Evolutionary conservation across 2,888 invertebrate genomes (phyloP).

Genomic region (Oxytorus armatus): DNA sequence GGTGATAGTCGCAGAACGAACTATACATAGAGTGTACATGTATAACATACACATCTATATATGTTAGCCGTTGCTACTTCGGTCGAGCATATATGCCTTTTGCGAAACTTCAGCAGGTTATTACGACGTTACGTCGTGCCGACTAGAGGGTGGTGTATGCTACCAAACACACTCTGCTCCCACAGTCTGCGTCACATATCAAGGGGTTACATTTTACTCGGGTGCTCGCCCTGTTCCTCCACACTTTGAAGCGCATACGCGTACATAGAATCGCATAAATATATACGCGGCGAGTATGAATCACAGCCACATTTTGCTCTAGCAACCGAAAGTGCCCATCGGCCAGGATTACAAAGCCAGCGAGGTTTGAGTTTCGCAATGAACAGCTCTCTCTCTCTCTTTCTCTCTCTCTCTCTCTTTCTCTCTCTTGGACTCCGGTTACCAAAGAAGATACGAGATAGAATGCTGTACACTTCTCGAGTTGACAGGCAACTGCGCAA

Average conservation of each 20-base stretch:
- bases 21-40: too few species aligned
- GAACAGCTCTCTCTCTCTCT: neutral
- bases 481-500: slow-evolving; percentile 53
- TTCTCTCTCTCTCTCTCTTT: neutral
- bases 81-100: slow-evolving; percentile 24
- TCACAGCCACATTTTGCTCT: slow-evolving; percentile 41
- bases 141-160: slow-evolving; percentile 10
- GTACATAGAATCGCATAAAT: slow-evolving; percentile 7
- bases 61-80: neutral
- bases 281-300: slow-evolving; percentile 51
- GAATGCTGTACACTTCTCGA: slow-evolving; percentile 35
- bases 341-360: slow-evolving; percentile 60
- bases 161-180: slow-evolving; percentile 4
- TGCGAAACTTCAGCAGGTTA: slow-evolving; percentile 29
- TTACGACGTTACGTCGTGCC: slow-evolving; percentile 45
- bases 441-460: slow-evolving; percentile 41
- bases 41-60: neutral
- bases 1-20: slow-evolving; percentile 19
- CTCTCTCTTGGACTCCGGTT: slow-evolving; percentile 40
- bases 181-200: slow-evolving; percentile 32
- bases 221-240: slow-evolving; percentile 33
- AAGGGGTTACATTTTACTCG: slow-evolving; percentile 53
- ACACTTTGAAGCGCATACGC: neutral
- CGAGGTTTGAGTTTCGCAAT: slow-evolving; percentile 38
- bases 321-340: slow-evolving; percentile 56